Evolutionary conservation across 2,888 invertebrate species (phyloP).

Genomic region (Tipula helvola): DNA sequence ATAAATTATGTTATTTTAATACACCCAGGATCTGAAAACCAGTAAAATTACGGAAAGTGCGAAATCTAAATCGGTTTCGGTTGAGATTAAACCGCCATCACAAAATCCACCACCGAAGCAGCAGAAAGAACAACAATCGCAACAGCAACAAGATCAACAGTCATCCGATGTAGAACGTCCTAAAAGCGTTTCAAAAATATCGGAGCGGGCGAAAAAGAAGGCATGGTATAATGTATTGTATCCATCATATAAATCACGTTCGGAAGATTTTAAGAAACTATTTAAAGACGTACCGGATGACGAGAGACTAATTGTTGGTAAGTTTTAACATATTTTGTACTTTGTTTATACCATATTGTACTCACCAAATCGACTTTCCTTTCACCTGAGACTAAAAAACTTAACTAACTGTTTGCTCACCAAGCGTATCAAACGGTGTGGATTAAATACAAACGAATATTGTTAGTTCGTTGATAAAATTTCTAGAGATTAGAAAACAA

Average conservation of each 20-base stretch:
- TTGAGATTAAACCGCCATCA: neutral
- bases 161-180: slow-evolving; percentile 19
- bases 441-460: neutral
- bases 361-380: neutral
- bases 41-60: neutral
- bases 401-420: neutral
- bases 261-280: slow-evolving; percentile 82
- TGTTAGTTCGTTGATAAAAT: neutral
- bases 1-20: neutral
- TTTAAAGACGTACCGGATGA: slow-evolving; percentile 86
- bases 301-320: slow-evolving; percentile 87
- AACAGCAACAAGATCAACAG: neutral
- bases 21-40: neutral
- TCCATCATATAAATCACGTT: slow-evolving; percentile 88
- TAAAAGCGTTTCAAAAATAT: slow-evolving; percentile 29
- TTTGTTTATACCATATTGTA: neutral
- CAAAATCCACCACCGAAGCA: neutral
- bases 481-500: neutral
- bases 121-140: neutral
- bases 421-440: neutral
- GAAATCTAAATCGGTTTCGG: neutral
- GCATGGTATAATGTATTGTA: slow-evolving; percentile 78
- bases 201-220: slow-evolving; percentile 58
- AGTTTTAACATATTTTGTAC: slow-evolving; percentile 25
- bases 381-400: neutral